Conservation (phyloP, 2,888 invertebrate species). For the Prosapia bicincta region DNA sequence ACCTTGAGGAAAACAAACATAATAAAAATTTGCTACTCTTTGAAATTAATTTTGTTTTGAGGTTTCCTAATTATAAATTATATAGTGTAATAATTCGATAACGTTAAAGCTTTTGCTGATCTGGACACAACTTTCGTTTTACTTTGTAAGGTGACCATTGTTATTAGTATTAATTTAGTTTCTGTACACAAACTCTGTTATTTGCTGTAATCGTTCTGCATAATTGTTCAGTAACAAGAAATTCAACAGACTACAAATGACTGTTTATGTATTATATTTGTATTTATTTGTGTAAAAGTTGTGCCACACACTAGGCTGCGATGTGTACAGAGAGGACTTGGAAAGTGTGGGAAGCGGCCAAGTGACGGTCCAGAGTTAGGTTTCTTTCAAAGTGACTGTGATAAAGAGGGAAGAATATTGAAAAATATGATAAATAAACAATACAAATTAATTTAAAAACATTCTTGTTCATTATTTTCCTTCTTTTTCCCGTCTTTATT, state of each 20-base stretch:
- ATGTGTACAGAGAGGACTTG: background rate
- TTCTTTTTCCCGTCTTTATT: no score
- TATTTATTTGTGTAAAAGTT: background rate
- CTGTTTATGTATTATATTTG: background rate
- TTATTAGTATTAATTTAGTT: background rate
- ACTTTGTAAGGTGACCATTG: background rate
- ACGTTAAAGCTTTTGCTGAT: background rate
- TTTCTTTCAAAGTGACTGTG: conserved; percentile 31
- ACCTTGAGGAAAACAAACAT: no score
- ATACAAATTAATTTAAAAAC: conserved; percentile 2
- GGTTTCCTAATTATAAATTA: no score
- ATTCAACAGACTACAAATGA: background rate
- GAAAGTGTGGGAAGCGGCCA: conserved; percentile 7
- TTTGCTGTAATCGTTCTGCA: no score
- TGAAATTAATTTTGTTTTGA: no score
- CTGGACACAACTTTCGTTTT: background rate
- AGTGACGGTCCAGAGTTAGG: conserved; percentile 22
- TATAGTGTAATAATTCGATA: no score
- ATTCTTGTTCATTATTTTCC: background rate
- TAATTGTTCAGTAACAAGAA: no score
- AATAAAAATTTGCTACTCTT: no score
- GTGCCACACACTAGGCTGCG: conserved; percentile 16
- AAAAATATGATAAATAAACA: conserved; percentile 20
- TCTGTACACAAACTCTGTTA: background rate
- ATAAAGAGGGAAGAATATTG: conserved; percentile 27